Evolutionary conservation across 1,140 invertebrate species (phyloP).

Genomic region (Neodiprion lecontei): DNA sequence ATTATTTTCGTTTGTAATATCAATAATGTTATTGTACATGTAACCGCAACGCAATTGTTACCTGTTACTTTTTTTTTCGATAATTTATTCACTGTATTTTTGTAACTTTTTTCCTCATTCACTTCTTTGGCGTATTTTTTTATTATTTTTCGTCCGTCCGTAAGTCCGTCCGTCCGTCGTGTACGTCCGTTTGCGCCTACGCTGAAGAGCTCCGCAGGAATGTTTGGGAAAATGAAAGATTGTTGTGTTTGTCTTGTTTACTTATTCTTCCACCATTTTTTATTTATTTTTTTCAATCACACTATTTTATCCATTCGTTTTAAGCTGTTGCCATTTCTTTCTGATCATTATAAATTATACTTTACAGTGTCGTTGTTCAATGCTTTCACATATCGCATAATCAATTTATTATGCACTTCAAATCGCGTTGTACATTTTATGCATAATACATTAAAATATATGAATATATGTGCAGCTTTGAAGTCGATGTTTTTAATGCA

Average conservation of each 20-base stretch:
- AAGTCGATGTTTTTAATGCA: too few species aligned
- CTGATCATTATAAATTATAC: neutral
- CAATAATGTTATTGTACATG: neutral
- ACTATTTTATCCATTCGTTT: neutral
- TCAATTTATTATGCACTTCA: neutral
- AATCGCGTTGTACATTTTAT: too few species aligned
- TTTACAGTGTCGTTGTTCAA: neutral
- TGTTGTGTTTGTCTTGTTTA: too few species aligned
- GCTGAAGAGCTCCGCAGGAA: too few species aligned
- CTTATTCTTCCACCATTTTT: neutral
- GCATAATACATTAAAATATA: too few species aligned
- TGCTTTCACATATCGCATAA: neutral
- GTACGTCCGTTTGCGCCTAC: constrained; percentile 1
- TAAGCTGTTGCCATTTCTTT: neutral
- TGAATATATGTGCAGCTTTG: too few species aligned
- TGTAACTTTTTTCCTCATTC: neutral
- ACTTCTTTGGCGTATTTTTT: neutral
- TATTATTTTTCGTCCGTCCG: constrained; percentile 5
- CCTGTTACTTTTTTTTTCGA: neutral
- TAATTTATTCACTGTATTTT: neutral
- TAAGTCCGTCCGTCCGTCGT: constrained; percentile 5
- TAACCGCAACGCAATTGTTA: neutral
- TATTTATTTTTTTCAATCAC: neutral
- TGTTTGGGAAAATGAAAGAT: too few species aligned
- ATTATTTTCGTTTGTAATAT: neutral